Percentiles rank a stretch among this genome's conserved stretches.
phyloP scores from a whole-genome alignment of 2,797 vertebrate genomes.

The Liparis tanakae region DNA sequence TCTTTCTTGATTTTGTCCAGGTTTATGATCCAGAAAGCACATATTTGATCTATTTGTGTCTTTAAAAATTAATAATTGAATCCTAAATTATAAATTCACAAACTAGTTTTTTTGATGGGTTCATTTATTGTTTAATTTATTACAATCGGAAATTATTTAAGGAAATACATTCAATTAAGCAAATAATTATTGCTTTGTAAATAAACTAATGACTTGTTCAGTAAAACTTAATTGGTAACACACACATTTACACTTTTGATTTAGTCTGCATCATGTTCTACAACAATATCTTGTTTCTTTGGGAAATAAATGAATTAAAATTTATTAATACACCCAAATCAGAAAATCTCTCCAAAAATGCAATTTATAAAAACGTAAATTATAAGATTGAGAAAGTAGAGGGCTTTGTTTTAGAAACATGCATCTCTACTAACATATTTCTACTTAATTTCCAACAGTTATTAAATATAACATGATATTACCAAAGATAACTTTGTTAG shows the following conservation, averaged over 20 bases:
- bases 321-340: background rate
- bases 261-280: background rate
- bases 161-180: background rate
- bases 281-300: conserved; percentile 1
- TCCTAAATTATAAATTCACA: background rate
- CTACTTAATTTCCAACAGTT: too few relatives aligned
- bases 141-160: background rate
- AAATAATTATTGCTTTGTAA: background rate
- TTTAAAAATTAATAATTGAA: background rate
- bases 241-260: background rate
- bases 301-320: too few relatives aligned
- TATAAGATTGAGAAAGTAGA: background rate
- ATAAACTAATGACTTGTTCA: background rate
- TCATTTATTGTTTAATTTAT: background rate
- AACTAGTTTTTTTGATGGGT: background rate
- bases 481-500: background rate
- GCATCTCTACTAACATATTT: background rate
- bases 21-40: conserved; percentile 1
- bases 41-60: background rate
- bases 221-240: background rate
- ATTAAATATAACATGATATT: too few relatives aligned
- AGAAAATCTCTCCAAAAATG: background rate
- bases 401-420: background rate
- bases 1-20: background rate
- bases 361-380: background rate